Evolutionary conservation across 2,797 vertebrate genomes (phyloP).

Genomic region (Rhynchonycteris naso): DNA sequence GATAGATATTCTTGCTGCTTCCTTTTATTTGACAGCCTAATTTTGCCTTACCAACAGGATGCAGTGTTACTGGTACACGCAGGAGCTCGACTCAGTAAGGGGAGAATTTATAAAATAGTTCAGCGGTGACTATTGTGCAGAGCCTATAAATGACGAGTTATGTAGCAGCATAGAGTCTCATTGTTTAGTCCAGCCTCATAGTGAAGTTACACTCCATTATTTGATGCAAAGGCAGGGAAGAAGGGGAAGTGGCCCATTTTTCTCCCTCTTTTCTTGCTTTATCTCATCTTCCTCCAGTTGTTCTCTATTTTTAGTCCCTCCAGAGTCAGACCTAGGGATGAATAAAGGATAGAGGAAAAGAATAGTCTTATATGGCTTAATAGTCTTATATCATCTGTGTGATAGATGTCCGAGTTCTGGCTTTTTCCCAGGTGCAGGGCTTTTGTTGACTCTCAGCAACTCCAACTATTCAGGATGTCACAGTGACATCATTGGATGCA

Average conservation of each 20-base stretch:
- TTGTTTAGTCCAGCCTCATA: background rate
- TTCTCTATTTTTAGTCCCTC: background rate
- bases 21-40: background rate
- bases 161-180: background rate
- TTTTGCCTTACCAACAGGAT: background rate
- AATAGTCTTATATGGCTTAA: background rate
- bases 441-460: background rate
- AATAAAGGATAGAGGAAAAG: background rate
- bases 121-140: background rate
- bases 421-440: background rate
- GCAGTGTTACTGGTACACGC: background rate
- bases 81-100: background rate
- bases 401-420: background rate
- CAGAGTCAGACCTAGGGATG: background rate
- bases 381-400: too few species aligned
- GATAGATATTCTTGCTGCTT: background rate
- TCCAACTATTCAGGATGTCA: background rate
- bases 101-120: background rate
- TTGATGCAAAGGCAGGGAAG: background rate
- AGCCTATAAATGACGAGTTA: background rate
- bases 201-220: background rate
- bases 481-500: too few species aligned
- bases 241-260: accelerated
- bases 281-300: background rate
- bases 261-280: background rate